phyloP scores from a whole-genome alignment of 2,888 invertebrate species.

The Sceliomorpha sp. region DNA sequence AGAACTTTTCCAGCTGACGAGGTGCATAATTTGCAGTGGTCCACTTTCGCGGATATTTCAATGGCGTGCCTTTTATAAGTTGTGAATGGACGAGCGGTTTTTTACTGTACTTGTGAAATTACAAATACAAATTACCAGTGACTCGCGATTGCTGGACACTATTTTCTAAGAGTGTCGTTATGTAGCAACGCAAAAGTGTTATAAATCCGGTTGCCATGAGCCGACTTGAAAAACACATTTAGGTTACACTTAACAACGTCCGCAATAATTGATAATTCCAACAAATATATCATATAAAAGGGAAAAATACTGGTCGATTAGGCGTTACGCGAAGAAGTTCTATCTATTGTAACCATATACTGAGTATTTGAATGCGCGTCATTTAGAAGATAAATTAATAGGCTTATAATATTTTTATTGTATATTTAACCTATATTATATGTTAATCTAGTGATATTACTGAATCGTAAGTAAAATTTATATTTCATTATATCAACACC shows the following conservation, averaged over 20 bases:
- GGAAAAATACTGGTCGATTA: no score
- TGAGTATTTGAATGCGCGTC: no score
- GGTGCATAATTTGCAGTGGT: conserved; percentile 52
- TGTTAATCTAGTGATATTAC: no score
- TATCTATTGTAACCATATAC: no score
- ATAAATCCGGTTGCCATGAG: conserved; percentile 52
- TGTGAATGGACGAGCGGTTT: conserved; percentile 53
- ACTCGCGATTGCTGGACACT: conserved; percentile 55
- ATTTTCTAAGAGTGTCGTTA: conserved; percentile 57
- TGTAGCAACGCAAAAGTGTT: conserved; percentile 42
- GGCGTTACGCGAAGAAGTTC: no score
- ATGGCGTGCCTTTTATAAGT: conserved; percentile 53
- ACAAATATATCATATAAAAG: conserved; percentile 33
- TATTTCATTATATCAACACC: no score
- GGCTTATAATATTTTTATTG: no score
- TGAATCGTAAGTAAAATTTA: no score
- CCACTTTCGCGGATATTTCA: conserved; percentile 54
- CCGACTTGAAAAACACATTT: conserved; percentile 52
- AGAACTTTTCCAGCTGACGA: conserved; percentile 48
- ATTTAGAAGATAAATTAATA: no score
- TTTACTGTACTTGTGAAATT: conserved; percentile 53
- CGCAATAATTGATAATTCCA: conserved; percentile 42
- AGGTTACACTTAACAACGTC: conserved; percentile 53
- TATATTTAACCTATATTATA: no score
- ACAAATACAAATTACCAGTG: conserved; percentile 56